Conservation (phyloP, 2,113 vertebrate species). For the Pandion haliaetus region DNA sequence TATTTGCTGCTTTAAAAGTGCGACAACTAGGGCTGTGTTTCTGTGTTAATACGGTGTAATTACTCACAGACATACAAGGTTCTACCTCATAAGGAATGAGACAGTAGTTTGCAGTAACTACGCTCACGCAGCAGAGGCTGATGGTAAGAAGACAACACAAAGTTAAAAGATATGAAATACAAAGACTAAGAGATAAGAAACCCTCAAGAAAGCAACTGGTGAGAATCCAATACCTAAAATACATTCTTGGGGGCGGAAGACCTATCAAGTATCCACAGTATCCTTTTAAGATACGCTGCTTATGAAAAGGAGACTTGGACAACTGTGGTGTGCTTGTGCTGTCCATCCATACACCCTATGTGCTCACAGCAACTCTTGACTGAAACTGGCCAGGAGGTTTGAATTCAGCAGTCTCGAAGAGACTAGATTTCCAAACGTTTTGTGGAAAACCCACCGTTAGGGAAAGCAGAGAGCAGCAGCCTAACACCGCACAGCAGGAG, state of each 20-base stretch:
- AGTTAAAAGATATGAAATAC: background rate
- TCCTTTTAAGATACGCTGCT: background rate
- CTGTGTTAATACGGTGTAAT: background rate
- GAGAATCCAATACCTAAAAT: background rate
- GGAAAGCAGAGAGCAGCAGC: background rate
- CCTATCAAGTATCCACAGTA: background rate
- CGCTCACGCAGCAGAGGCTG: accelerated
- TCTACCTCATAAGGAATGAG: background rate
- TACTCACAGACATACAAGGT: background rate
- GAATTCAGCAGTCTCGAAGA: background rate
- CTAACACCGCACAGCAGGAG: background rate
- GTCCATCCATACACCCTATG: background rate
- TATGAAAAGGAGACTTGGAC: background rate
- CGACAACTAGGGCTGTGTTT: background rate
- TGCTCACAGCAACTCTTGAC: background rate
- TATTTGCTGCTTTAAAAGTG: background rate
- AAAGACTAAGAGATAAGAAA: background rate
- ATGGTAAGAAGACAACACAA: background rate
- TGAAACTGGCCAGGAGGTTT: background rate
- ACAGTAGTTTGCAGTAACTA: background rate
- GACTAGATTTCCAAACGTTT: background rate
- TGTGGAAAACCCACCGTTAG: background rate
- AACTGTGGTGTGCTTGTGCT: background rate
- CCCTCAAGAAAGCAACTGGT: background rate
- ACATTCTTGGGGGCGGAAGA: background rate